Evolutionary conservation across 2,888 invertebrate genomes (phyloP).

Genomic region (Aphrophora alni): DNA sequence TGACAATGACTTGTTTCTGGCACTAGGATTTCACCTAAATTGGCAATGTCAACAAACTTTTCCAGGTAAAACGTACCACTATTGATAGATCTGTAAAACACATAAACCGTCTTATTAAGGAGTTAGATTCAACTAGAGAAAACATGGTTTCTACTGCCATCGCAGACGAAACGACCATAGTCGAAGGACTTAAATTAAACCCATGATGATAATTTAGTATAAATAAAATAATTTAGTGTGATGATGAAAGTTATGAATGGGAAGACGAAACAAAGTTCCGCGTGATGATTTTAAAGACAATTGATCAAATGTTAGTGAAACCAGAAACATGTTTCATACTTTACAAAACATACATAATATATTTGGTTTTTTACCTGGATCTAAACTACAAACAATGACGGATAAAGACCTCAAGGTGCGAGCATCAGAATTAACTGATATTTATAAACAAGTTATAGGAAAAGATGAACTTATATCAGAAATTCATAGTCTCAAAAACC

Average conservation of each 20-base stretch:
- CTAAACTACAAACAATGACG: not conserved
- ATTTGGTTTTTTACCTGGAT: not conserved
- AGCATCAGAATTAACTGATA: too few species aligned
- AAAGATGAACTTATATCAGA: too few species aligned
- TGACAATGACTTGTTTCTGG: not conserved
- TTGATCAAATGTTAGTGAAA: not conserved
- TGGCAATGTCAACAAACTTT: not conserved
- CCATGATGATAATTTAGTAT: not conserved
- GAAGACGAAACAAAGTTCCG: not conserved
- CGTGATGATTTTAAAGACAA: not conserved
- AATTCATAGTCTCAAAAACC: too few species aligned
- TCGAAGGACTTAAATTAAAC: not conserved
- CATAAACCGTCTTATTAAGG: not conserved
- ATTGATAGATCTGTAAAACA: not conserved
- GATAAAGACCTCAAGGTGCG: too few species aligned
- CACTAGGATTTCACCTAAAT: not conserved
- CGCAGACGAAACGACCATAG: too few species aligned
- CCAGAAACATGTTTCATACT: not conserved
- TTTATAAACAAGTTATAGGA: too few species aligned
- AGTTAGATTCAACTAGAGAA: not conserved
- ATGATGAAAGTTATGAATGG: not conserved
- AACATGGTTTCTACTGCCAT: too few species aligned
- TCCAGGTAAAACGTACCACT: not conserved
- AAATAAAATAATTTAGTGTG: not conserved
- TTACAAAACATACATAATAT: not conserved